Percentiles rank a stretch among this genome's conserved stretches.
Conservation (phyloP, 2,797 vertebrate species). For the Nannoperca australis region DNA sequence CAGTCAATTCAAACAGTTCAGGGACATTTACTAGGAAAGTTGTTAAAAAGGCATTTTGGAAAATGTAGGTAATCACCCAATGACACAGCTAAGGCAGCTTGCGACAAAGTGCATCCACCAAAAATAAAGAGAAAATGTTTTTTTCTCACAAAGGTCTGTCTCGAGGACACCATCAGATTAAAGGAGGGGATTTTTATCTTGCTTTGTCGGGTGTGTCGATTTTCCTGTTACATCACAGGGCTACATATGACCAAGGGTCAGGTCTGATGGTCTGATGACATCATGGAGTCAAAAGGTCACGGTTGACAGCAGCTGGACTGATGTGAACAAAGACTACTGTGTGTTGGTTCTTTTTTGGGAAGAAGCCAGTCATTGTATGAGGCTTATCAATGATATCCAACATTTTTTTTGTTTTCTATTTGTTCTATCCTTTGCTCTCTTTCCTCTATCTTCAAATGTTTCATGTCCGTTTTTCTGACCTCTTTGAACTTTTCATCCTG, state of each 20-base stretch:
- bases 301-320: slow-evolving; percentile 10
- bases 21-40: neutral
- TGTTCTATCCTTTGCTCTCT: neutral
- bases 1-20: neutral
- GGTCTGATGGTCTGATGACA: slow-evolving; percentile 20
- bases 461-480: neutral
- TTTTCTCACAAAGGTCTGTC: neutral
- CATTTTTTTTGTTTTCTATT: neutral
- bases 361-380: slow-evolving; percentile 40
- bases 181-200: neutral
- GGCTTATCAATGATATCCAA: neutral
- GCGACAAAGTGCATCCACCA: neutral
- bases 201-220: slow-evolving; percentile 1
- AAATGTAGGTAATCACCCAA: neutral
- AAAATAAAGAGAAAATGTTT: neutral
- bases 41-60: neutral
- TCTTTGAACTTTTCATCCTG: slow-evolving; percentile 21
- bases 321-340: slow-evolving; percentile 26
- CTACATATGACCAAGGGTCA: slow-evolving; percentile 29
- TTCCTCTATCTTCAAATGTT: neutral
- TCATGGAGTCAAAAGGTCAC: slow-evolving; percentile 30
- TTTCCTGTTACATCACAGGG: slow-evolving; percentile 29
- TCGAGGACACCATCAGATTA: neutral
- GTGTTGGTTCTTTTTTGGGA: slow-evolving; percentile 16
- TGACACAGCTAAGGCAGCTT: neutral